Evolutionary conservation across 2,888 invertebrate species (phyloP), one percentile per base, ranked within the genome.

Genomic region (Hoplodrina blanda): DNA sequence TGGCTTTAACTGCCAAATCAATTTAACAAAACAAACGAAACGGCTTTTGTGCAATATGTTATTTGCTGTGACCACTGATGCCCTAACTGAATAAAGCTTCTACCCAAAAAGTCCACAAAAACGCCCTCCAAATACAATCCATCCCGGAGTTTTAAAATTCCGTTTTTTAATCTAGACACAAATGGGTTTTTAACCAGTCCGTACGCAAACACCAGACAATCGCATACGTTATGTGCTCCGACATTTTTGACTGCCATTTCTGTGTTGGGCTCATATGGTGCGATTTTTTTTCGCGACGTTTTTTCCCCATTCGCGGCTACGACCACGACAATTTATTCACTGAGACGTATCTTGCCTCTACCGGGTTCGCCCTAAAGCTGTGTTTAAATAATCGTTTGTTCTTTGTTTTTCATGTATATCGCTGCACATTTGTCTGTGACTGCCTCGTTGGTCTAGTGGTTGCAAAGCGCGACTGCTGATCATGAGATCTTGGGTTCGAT

Each of bases 331-430:
- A 93, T 93, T 91, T 93, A 93, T 93, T 92, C 89, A 89, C 85
- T 85, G 86, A 87, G 89, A 89, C 90, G 84, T 92, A 91, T 92
- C 91, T 76, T 76, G 82, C 82, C 81, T 73, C 80, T 50, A 70
- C 59, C 56, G 73, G 73, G 73, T 85, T 89, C 88, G 85, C 86
- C 87, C 87, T 76, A 84, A 78, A 89, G 90, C 89, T 87, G 86
- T 88, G 89, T 89, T 91, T 92, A 92, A 92, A 93, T 93, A 91
- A 92, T 91, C 90, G 90, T 87, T 87, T 83, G 84, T 81, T 78
- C 82, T 88, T 73, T 80, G 71, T 80, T 83, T 80, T 82, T 75
- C 75, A 49, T 81, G 49, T 72, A 46, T 60, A 54, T 57, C 65
- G 62, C 52, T 65, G 76, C 69, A 54, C 62, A 76, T 81, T 79